phyloP scores from a whole-genome alignment of 1,140 invertebrate species.

The Caenorhabditis brenneri region DNA sequence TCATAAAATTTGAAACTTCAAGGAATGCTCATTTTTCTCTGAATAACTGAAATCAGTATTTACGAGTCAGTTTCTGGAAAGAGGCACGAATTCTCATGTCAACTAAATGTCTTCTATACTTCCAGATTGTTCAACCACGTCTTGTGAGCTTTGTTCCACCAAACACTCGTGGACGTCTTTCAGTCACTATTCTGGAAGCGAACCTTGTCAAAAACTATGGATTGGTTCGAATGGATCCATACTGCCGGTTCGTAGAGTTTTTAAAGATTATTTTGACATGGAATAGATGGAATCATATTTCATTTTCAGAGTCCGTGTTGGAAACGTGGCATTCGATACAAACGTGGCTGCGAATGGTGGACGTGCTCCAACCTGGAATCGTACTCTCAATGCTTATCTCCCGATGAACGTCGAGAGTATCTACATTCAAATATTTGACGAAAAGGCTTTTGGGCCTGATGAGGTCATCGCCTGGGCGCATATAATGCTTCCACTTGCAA shows the following conservation, averaged over 20 bases:
- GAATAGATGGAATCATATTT: no score
- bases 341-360: constrained; percentile 90
- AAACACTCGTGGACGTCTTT: constrained; percentile 79
- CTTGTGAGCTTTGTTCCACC: constrained; percentile 75
- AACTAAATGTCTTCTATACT: constrained; percentile 71
- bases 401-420: constrained; percentile 85
- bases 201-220: constrained; percentile 95
- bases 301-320: constrained; percentile 78
- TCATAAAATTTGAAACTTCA: no score
- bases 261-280: constrained; percentile 49
- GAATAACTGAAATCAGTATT: no score
- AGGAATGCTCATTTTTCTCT: no score
- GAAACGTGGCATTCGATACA: constrained; percentile 91
- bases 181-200: constrained; percentile 77
- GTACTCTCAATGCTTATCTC: constrained; percentile 86
- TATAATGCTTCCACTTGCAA: constrained; percentile 80
- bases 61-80: no score
- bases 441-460: constrained; percentile 92
- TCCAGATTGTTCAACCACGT: constrained; percentile 76
- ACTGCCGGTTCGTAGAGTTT: constrained; percentile 77
- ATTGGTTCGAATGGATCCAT: constrained; percentile 92
- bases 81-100: no score
- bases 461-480: constrained; percentile 91
- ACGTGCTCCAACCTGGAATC: constrained; percentile 94
- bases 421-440: constrained; percentile 93